Evolutionary conservation across 2,888 invertebrate species (phyloP), one percentile per base, ranked within the genome.

Genomic region (Epsilonema sp.): DNA sequence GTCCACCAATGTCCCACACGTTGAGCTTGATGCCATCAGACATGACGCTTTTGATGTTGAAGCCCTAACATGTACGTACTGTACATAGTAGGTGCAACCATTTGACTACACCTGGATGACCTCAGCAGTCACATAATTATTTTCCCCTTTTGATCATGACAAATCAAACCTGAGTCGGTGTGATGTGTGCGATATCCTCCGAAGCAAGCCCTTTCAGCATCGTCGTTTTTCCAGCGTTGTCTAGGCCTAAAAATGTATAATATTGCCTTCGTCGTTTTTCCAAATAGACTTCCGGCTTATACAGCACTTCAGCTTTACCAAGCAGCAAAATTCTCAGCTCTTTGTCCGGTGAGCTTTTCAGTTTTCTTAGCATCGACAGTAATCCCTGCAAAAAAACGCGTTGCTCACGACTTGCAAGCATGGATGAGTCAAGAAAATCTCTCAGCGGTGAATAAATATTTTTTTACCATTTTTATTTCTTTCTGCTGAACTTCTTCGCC

Each of bases 1-100:
- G 94, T 0, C 97, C 97, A 0, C 97, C 97, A 55, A 97, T 94
- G 67, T 99, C 97, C 97, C 97, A 97, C 0, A 97, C 92, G 66
- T 99, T 97, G 8, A 97, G 68, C 65, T 90, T 90, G 62, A 90
- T 89, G 2, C 92, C 90, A 56, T 82, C 84, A 0, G 89, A 83
- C 53, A 87, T 78, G 2, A 97, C 92, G 3, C 90, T 89, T 71
- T 97, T 97, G 51, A 97, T 94, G 63, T 97, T 97, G 63, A 97
- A 97, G 1, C 94, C 97, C 59, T 73, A 63, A 40, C n/a, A n/a
- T n/a, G n/a, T n/a, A n/a, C n/a, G n/a, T n/a, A n/a, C 8, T 16
- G 16, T 31, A 31, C 8, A 8, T 11, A 16, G 16, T 8, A 31
- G 8, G 31, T 31, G 16, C 31, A 31, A 31, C 8, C 8, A 8